These are phyloP conservation scores for Carduelis carduelis DNA, from an alignment of 2,797 vertebrate species.

Conservation along the genomic window DNA sequence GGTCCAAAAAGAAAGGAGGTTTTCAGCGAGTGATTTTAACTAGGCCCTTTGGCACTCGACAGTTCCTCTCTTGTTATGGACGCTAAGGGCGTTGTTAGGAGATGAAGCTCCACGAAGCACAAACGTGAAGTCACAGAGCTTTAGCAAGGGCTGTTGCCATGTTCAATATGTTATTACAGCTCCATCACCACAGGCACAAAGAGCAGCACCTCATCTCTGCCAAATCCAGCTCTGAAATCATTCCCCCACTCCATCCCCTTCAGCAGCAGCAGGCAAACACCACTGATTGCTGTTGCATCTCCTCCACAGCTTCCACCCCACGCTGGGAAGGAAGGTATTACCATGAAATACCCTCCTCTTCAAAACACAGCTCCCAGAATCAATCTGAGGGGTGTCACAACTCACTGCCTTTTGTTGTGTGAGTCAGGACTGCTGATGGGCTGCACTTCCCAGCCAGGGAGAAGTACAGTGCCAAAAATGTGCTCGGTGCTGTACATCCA, in stretches of 20 bases:
- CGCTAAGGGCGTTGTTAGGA: constrained; percentile 24
- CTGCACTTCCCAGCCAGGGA: background rate
- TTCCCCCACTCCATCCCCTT: constrained; percentile 25
- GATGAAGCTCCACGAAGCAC: constrained; percentile 20
- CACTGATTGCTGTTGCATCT: background rate
- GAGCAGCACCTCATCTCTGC: constrained; percentile 22
- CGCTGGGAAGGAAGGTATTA: background rate
- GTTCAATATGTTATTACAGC: constrained; percentile 56
- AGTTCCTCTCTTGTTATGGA: constrained; percentile 27
- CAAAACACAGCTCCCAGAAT: background rate
- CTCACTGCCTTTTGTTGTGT: background rate
- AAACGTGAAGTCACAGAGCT: constrained; percentile 13
- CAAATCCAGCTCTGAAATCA: constrained; percentile 37
- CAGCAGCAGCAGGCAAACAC: constrained; percentile 16
- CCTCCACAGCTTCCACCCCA: background rate
- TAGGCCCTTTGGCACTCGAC: constrained; percentile 10
- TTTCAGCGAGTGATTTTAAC: background rate
- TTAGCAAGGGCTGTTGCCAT: constrained; percentile 39
- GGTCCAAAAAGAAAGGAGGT: constrained; percentile 27
- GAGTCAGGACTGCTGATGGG: background rate
- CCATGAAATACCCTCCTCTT: constrained; percentile 1
- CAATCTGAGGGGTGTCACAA: background rate
- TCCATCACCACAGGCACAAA: constrained; percentile 57
- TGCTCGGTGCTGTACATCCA: rapidly evolving
- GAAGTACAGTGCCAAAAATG: background rate